A percentile compares a stretch with the other conserved stretches of the same genome.
These are phyloP conservation scores for Elephas maximus DNA, from an alignment of 2,113 vertebrate species.

Conservation along the genomic window DNA sequence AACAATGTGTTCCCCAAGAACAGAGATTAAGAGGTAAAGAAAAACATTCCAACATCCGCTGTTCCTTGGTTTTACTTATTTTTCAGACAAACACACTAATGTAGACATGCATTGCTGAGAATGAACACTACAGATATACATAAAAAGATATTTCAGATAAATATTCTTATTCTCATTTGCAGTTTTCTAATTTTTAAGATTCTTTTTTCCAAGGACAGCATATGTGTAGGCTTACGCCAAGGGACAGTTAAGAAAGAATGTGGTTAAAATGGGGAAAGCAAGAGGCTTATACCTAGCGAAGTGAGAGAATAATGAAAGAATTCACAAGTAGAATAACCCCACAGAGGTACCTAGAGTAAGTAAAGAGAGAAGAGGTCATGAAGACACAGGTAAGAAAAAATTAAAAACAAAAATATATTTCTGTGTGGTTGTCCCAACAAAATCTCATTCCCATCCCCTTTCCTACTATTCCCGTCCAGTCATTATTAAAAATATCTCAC, in stretches of 20 bases:
- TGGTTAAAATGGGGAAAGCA: conserved; percentile 3
- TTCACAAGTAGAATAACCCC: neutral
- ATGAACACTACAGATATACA: neutral
- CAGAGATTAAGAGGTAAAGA: conserved; percentile 14
- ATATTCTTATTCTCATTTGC: neutral
- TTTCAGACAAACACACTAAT: conserved; percentile 20
- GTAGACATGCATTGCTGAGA: conserved; percentile 8
- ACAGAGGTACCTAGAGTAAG: neutral
- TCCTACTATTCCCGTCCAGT: neutral
- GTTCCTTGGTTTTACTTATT: neutral
- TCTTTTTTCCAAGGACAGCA: neutral
- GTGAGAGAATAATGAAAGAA: neutral
- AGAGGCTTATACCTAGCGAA: neutral
- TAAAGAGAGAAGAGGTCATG: neutral
- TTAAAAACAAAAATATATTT: neutral
- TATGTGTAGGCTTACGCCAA: neutral
- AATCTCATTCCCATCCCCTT: neutral
- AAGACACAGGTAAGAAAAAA: neutral
- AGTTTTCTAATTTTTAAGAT: conserved; percentile 39
- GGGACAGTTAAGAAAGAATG: neutral
- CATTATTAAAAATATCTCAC: neutral
- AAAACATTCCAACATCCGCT: neutral
- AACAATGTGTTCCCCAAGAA: neutral
- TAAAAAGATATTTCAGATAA: neutral
- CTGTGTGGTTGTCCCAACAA: neutral